Evolutionary conservation across 2,797 vertebrate species (phyloP), one percentile per base, ranked within the genome.

Genomic region (Aplochiton taeniatus): DNA sequence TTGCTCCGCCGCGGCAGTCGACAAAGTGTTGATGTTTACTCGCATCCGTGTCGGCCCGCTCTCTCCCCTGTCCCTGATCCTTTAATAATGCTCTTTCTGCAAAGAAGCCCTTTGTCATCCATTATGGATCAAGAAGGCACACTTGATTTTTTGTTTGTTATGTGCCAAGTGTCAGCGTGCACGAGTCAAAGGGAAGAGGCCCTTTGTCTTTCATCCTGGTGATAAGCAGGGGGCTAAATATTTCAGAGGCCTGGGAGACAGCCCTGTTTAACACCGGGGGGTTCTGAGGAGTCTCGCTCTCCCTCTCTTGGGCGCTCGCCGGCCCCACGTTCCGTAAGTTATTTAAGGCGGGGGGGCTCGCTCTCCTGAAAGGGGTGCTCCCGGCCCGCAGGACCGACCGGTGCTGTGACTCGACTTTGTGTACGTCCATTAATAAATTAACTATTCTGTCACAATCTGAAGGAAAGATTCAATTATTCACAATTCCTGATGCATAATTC

Each of bases 401-500:
- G 74, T 77, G 61, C 88, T 90, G 91, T 90, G 88, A 90, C 90
- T 91, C 83, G 70, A 90, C 88, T 90, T 89, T 93, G 85, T 90
- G 88, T 88, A 87, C 74, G 78, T 89, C 90, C 88, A 91, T 92
- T 91, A 93, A 93, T 93, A 92, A 91, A 92, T 92, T 91, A 92
- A 85, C 85, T 88, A 88, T 92, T 92, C 87, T 89, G 90, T 92
- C 89, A 91, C 88, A 88, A 87, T 90, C 85, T 85, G 85, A 90
- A 89, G 88, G 85, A 92, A 91, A 90, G 83, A 89, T 91, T 91
- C 78, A 91, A 91, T 92, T 90, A 92, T 92, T 91, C 88, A 92
- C 85, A 89, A 85, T 91, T 86, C 88, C 83, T 80, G 68, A 90
- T 88, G 85, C 90, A 93, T 91, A 90, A 92, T 93, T 91, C 85